A percentile compares a stretch with the other conserved stretches of the same genome.
These are phyloP conservation scores for Agapostemon virescens DNA, from an alignment of 2,888 invertebrate species.

Conservation along the genomic window DNA sequence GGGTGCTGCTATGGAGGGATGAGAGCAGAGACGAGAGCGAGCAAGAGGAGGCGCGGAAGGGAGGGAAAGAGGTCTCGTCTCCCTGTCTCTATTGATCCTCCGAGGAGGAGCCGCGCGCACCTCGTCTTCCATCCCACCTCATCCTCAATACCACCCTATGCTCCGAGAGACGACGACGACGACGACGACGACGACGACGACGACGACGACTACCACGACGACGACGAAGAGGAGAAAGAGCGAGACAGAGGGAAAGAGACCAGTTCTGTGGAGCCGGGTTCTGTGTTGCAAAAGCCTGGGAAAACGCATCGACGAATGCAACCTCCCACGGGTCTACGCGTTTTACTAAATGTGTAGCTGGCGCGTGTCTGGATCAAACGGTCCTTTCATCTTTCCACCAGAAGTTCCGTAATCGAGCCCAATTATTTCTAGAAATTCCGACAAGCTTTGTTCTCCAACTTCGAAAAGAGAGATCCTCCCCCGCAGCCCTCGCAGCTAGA, in stretches of 20 bases:
- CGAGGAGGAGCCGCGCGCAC: constrained; percentile 79
- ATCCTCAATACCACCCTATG: constrained; percentile 72
- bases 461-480: neutral
- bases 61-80: constrained; percentile 79
- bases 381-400: constrained; percentile 42
- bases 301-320: constrained; percentile 57
- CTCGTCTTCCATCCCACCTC: constrained; percentile 76
- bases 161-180: constrained; percentile 57
- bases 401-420: constrained; percentile 40
- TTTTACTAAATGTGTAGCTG: constrained; percentile 43
- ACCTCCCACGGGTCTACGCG: constrained; percentile 27
- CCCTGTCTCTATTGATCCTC: constrained; percentile 81
- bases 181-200: constrained; percentile 41
- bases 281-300: constrained; percentile 48
- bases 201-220: constrained; percentile 44
- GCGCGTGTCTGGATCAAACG: constrained; percentile 47
- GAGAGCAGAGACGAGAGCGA: constrained; percentile 60
- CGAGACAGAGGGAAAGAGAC: constrained; percentile 52
- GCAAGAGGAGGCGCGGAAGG: constrained; percentile 52
- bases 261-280: constrained; percentile 51
- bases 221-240: constrained; percentile 34
- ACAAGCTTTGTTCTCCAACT: constrained; percentile 1
- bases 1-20: constrained; percentile 61
- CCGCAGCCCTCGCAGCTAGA: neutral
- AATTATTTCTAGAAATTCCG: constrained; percentile 40